Percentiles rank a stretch among this genome's conserved stretches.
Evolutionary conservation across 2,888 invertebrate species (phyloP).

Genomic region (Nematopogon swammerdamellus): DNA sequence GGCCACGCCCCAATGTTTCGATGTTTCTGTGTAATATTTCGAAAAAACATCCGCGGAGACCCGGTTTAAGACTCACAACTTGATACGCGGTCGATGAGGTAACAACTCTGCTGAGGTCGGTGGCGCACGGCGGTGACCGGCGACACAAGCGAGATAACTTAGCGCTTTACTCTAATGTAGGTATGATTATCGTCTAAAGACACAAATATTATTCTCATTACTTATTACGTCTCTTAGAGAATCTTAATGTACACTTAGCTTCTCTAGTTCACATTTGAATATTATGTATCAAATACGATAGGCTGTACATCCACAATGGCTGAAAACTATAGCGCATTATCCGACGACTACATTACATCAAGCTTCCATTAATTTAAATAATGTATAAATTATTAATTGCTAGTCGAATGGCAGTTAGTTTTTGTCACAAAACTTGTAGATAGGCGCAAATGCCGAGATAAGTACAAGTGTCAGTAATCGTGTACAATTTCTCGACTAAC

Average conservation of each 20-base stretch:
- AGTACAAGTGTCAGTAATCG: neutral
- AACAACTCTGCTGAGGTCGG: too few relatives aligned
- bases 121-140: too few relatives aligned
- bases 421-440: constrained; percentile 33
- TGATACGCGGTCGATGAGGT: too few relatives aligned
- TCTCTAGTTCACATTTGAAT: constrained; percentile 53
- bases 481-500: neutral
- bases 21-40: too few relatives aligned
- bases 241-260: constrained; percentile 44
- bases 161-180: constrained; percentile 34
- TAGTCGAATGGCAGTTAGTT: constrained; percentile 50
- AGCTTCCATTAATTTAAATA: constrained; percentile 19
- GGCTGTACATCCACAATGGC: constrained; percentile 47
- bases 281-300: constrained; percentile 52
- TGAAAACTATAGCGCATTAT: constrained; percentile 40
- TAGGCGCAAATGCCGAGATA: constrained; percentile 12
- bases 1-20: too few relatives aligned
- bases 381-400: constrained; percentile 38
- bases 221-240: constrained; percentile 45
- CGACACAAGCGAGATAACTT: too few relatives aligned
- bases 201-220: constrained; percentile 55
- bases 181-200: constrained; percentile 50
- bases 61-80: too few relatives aligned
- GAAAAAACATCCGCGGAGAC: too few relatives aligned
- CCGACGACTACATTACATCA: neutral